Evolutionary conservation across 2,888 invertebrate genomes (phyloP).

Genomic region (Apotomis capreana): DNA sequence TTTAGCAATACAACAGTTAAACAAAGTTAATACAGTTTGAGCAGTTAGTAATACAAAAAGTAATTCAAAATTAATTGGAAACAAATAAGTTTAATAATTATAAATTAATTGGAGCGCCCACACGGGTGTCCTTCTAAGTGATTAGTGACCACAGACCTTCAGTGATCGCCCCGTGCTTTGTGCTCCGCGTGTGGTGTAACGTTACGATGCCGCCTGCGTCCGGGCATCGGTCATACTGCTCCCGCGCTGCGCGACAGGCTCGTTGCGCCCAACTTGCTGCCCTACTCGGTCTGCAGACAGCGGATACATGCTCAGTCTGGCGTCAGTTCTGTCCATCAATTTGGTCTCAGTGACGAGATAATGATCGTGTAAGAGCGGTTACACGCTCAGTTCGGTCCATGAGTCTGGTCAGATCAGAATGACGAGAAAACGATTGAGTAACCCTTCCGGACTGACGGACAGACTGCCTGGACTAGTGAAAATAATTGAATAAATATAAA

Average conservation of each 20-base stretch:
- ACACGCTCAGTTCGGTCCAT: too few species aligned
- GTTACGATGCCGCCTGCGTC: neutral
- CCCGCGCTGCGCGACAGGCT: neutral
- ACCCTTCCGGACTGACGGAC: too few species aligned
- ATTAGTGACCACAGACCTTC: slow-evolving; percentile 32
- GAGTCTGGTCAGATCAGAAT: too few species aligned
- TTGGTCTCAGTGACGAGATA: too few species aligned
- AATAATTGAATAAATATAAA: too few species aligned
- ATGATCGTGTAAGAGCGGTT: too few species aligned
- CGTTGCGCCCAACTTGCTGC: slow-evolving; percentile 5
- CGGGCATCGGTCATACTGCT: slow-evolving; percentile 3
- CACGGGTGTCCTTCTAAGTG: slow-evolving; percentile 18
- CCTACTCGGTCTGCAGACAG: slow-evolving; percentile 14
- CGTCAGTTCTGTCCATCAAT: too few species aligned
- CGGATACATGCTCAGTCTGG: too few species aligned
- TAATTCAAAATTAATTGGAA: neutral
- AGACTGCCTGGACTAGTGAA: too few species aligned
- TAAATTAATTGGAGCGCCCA: slow-evolving; percentile 12
- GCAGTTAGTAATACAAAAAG: neutral
- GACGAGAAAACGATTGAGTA: too few species aligned
- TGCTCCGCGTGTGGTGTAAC: slow-evolving; percentile 5
- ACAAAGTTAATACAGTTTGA: slow-evolving; percentile 11
- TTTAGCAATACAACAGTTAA: slow-evolving; percentile 27
- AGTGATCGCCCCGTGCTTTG: slow-evolving; percentile 19
- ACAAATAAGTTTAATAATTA: slow-evolving; percentile 9